These are phyloP conservation scores for Eucidaris tribuloides DNA, from an alignment of 35 echinoderm and acorn worm genomes.

Conservation along the genomic window DNA sequence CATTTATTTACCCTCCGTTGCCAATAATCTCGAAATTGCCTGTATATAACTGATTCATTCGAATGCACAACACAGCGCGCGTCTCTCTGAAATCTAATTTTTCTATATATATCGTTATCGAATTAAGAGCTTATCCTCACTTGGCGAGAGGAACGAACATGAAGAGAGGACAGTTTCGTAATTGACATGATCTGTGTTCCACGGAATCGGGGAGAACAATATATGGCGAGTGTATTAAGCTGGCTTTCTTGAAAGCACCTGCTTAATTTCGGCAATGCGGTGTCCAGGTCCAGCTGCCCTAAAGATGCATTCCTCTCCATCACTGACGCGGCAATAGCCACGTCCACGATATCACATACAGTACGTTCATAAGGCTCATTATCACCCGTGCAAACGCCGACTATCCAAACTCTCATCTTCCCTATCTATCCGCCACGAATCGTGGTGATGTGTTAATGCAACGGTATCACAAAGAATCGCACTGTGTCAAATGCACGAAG, in stretches of 20 bases:
- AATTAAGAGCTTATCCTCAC: constrained; percentile 8
- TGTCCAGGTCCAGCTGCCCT: background rate
- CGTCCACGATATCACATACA: background rate
- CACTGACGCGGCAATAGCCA: background rate
- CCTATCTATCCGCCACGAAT: background rate
- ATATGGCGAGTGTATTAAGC: constrained; percentile 13
- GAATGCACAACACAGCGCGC: background rate
- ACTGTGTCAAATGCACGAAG: too few species aligned
- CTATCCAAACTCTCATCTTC: background rate
- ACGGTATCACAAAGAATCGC: too few species aligned
- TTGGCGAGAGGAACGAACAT: background rate
- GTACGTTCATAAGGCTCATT: background rate
- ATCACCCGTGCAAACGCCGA: background rate
- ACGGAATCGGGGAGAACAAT: background rate
- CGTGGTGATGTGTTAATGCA: too few species aligned
- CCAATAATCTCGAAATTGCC: constrained; percentile 3
- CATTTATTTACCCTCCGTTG: background rate
- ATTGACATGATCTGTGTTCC: constrained; percentile 20
- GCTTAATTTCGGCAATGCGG: constrained; percentile 22
- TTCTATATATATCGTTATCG: constrained; percentile 19
- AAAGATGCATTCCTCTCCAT: background rate
- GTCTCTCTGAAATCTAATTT: background rate
- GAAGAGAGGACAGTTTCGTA: background rate
- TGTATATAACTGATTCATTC: background rate
- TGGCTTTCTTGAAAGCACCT: constrained; percentile 11